Percentiles rank a stretch among this genome's conserved stretches.
These are phyloP conservation scores for Ylistrum balloti DNA, from an alignment of 1,140 invertebrate genomes.

Conservation along the genomic window DNA sequence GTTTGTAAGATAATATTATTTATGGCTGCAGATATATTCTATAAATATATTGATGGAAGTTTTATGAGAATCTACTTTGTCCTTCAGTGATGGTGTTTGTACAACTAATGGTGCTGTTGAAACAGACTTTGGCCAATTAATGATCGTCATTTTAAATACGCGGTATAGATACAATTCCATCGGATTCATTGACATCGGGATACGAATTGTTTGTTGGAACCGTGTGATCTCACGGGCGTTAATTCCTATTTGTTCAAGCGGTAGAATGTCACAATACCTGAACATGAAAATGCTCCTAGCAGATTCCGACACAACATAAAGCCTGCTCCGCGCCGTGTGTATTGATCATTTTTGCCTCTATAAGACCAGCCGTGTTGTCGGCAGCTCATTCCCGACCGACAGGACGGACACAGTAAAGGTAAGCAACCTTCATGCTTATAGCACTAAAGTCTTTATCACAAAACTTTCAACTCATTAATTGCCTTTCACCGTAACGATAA, in stretches of 20 bases:
- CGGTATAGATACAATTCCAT: background rate
- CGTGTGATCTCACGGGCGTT: background rate
- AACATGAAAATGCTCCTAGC: background rate
- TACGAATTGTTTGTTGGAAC: background rate
- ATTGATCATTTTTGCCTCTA: background rate
- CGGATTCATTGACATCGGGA: background rate
- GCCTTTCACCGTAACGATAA: too few relatives aligned
- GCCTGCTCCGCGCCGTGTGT: background rate
- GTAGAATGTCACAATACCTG: slow-evolving; percentile 10
- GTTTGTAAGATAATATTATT: background rate
- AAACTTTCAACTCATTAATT: background rate
- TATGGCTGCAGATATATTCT: background rate
- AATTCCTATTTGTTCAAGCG: background rate
- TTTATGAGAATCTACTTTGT: background rate
- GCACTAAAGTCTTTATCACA: background rate
- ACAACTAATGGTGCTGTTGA: background rate
- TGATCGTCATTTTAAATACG: background rate
- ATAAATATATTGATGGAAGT: background rate
- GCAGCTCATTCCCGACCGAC: background rate
- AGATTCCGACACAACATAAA: background rate
- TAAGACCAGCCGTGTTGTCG: background rate
- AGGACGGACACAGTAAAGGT: slow-evolving; percentile 16
- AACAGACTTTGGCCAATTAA: background rate
- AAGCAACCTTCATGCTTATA: background rate
- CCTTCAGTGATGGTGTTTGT: background rate